phyloP scores from a whole-genome alignment of 2,797 vertebrate genomes.

The Pempheris klunzingeri region DNA sequence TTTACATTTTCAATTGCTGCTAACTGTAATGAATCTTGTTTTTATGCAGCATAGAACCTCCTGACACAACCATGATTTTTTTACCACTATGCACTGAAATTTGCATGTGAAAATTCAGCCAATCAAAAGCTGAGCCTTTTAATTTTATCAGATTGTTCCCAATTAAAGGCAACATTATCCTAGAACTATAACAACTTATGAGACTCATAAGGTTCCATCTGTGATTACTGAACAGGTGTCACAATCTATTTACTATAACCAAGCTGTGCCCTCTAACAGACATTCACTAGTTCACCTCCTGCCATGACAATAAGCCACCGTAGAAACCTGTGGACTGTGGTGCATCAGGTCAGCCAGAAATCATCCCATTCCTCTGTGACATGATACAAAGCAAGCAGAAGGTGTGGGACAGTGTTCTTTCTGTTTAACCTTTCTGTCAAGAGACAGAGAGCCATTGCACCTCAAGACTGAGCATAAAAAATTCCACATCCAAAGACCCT shows the following conservation, averaged over 20 bases:
- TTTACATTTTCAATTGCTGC: background rate
- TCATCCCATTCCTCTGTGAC: background rate
- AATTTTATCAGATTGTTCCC: background rate
- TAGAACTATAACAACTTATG: background rate
- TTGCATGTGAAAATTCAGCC: background rate
- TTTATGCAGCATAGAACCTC: background rate
- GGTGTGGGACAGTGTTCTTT: slow-evolving; percentile 5
- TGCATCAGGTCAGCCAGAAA: slow-evolving; percentile 19
- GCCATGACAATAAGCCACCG: slow-evolving; percentile 27
- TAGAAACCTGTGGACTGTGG: slow-evolving; percentile 19
- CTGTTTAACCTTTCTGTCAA: slow-evolving; percentile 27
- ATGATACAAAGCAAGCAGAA: background rate
- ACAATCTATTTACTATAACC: background rate
- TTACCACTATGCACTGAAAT: background rate
- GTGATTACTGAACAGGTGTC: background rate
- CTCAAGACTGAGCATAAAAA: background rate
- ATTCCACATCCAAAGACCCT: background rate
- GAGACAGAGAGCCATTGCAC: background rate
- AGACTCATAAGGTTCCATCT: background rate
- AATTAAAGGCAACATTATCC: background rate
- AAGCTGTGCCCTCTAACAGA: background rate
- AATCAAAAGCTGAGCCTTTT: background rate
- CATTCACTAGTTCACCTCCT: slow-evolving; percentile 14
- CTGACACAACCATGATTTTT: background rate
- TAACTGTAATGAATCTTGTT: background rate